Percentiles rank a stretch among this genome's conserved stretches.
Conservation (phyloP, 2,113 vertebrate genomes). For the Tetraodon nigroviridis region DNA sequence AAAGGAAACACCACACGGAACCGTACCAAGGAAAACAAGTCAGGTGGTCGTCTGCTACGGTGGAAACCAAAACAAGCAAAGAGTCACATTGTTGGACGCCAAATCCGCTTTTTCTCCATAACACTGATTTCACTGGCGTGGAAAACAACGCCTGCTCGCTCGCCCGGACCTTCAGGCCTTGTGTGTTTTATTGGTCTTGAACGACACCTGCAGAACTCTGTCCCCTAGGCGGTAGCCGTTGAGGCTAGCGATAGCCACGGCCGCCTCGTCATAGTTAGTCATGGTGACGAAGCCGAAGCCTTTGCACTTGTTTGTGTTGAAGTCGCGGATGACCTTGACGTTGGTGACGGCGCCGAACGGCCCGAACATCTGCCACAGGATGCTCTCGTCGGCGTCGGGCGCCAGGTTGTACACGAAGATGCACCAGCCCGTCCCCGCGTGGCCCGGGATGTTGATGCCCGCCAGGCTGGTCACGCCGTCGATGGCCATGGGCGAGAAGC, state of each 20-base stretch:
- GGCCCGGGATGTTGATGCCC: conserved; percentile 96
- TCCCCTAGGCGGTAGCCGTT: conserved; percentile 98
- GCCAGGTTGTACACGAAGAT: conserved; percentile 99
- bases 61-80: conserved; percentile 32
- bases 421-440: conserved; percentile 95
- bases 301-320: conserved; percentile 99
- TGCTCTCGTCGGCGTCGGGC: conserved; percentile 96
- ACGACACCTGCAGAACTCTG: conserved; percentile 97
- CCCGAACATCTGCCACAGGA: conserved; percentile 99
- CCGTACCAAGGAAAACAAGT: conserved; percentile 81
- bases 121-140: conserved; percentile 85
- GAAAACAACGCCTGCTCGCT: conserved; percentile 72
- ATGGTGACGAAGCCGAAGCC: conserved; percentile 99
- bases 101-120: conserved; percentile 88
- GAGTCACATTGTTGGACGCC: conserved; percentile 88
- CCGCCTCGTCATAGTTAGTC: conserved; percentile 99
- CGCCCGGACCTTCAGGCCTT: conserved; percentile 82
- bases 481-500: conserved; percentile 98
- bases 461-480: conserved; percentile 98
- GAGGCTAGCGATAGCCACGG: conserved; percentile 97
- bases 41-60: conserved; percentile 81
- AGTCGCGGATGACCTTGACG: conserved; percentile 99
- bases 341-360: conserved; percentile 98
- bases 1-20: conserved; percentile 78
- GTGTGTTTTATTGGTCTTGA: conserved; percentile 99